Percentiles rank a stretch among this genome's conserved stretches.
These are phyloP conservation scores for Megalopta genalis DNA, from an alignment of 1,140 invertebrate genomes.

Conservation along the genomic window DNA sequence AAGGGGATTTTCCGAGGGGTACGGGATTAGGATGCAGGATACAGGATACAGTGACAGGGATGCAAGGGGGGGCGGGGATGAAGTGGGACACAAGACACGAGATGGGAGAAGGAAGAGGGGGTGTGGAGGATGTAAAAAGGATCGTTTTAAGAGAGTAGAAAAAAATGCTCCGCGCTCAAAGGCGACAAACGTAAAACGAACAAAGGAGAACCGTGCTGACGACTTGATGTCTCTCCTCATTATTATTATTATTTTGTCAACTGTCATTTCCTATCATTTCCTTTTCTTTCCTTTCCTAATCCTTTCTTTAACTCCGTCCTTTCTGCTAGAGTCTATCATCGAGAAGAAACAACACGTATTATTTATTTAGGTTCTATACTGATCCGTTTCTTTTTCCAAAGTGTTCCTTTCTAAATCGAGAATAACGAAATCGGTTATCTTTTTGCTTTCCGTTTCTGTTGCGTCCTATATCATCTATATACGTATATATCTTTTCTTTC, in stretches of 20 bases:
- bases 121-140: slow-evolving; percentile 23
- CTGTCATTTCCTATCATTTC: slow-evolving; percentile 23
- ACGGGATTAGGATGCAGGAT: background rate
- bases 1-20: too few species aligned
- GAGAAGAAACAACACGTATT: slow-evolving; percentile 3
- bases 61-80: too few species aligned
- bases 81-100: background rate
- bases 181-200: slow-evolving; percentile 41
- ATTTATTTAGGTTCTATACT: slow-evolving; percentile 6
- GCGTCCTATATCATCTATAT: too few species aligned
- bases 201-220: slow-evolving; percentile 43
- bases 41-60: slow-evolving; percentile 1
- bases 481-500: too few species aligned
- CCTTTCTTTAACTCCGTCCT: slow-evolving; percentile 16
- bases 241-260: slow-evolving; percentile 37
- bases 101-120: slow-evolving; percentile 9
- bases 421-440: slow-evolving; percentile 48
- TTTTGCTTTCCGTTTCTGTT: background rate
- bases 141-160: slow-evolving; percentile 31
- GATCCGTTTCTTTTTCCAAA: slow-evolving; percentile 24
- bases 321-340: slow-evolving; percentile 28
- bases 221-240: slow-evolving; percentile 48
- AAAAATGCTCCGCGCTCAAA: slow-evolving; percentile 30
- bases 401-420: slow-evolving; percentile 13
- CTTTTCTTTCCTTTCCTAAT: slow-evolving; percentile 10